phyloP scores from a whole-genome alignment of 2,888 invertebrate genomes.

The Drosophila sordidula region DNA sequence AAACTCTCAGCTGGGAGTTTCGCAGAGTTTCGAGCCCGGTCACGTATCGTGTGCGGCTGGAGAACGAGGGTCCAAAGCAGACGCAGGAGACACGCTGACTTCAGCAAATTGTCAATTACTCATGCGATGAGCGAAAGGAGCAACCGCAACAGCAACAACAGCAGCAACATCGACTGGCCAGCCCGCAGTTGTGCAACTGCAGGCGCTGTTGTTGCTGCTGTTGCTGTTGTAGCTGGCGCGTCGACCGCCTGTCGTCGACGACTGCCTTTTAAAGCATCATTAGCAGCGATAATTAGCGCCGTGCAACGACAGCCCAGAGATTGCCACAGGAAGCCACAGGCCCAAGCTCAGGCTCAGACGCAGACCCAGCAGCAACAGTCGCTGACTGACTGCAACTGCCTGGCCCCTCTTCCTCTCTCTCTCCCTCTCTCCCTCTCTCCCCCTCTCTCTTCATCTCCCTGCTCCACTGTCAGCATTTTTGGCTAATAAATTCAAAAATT shows the following conservation, averaged over 20 bases:
- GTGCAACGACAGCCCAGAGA: slow-evolving; percentile 76
- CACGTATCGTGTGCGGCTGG: slow-evolving; percentile 40
- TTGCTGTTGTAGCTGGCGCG: slow-evolving; percentile 42
- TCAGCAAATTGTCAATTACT: slow-evolving; percentile 82
- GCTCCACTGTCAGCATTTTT: slow-evolving; percentile 48
- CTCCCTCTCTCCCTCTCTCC: neutral
- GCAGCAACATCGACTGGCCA: slow-evolving; percentile 37
- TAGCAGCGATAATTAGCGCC: slow-evolving; percentile 82
- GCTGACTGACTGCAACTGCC: slow-evolving; percentile 38
- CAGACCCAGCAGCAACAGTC: slow-evolving; percentile 30
- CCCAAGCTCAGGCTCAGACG: slow-evolving; percentile 20
- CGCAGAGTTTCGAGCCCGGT: slow-evolving; percentile 19
- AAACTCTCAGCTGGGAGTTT: slow-evolving; percentile 4
- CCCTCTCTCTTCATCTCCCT: neutral
- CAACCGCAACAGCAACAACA: slow-evolving; percentile 32
- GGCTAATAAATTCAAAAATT: slow-evolving; percentile 80
- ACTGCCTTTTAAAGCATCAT: slow-evolving; percentile 82
- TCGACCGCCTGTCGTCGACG: slow-evolving; percentile 76
- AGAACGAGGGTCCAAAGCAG: slow-evolving; percentile 38
- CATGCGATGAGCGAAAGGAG: slow-evolving; percentile 80
- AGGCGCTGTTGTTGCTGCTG: slow-evolving; percentile 27
- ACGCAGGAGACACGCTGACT: slow-evolving; percentile 74
- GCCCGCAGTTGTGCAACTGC: slow-evolving; percentile 58
- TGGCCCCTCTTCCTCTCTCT: neutral
- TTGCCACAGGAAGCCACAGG: slow-evolving; percentile 55